Evolutionary conservation across 1,140 invertebrate genomes (phyloP).

Genomic region (Piezodorus guildinii): DNA sequence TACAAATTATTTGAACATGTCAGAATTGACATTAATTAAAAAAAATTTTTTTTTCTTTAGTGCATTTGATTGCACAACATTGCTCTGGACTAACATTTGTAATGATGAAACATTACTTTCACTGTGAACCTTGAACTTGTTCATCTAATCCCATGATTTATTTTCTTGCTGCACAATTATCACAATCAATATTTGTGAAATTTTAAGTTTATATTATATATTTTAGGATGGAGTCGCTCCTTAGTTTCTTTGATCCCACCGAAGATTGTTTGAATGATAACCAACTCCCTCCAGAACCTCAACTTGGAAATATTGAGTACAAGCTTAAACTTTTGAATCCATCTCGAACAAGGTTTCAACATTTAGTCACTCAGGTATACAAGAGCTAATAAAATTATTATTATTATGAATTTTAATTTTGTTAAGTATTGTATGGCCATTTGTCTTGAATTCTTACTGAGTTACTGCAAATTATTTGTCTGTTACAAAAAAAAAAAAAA

Average conservation of each 20-base stretch:
- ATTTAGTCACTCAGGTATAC: constrained; percentile 70
- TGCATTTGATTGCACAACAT: too few relatives aligned
- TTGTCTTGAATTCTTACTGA: background rate
- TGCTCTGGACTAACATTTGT: background rate
- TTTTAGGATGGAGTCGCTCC: constrained; percentile 56
- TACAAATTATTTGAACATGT: too few relatives aligned
- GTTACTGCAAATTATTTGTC: too few relatives aligned
- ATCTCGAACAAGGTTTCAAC: constrained; percentile 72
- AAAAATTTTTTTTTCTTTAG: too few relatives aligned
- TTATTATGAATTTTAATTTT: constrained; percentile 9
- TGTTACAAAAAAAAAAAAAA: too few relatives aligned
- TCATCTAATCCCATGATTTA: too few relatives aligned
- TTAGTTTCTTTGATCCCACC: constrained; percentile 60
- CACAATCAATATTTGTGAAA: background rate
- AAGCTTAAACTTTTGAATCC: constrained; percentile 80
- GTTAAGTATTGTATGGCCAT: background rate
- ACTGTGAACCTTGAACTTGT: background rate
- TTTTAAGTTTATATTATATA: background rate
- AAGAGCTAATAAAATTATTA: background rate
- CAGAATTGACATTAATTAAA: too few relatives aligned
- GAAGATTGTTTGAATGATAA: constrained; percentile 35
- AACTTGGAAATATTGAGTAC: constrained; percentile 86
- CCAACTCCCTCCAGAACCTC: constrained; percentile 72
- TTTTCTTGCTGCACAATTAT: too few relatives aligned
- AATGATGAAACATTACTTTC: constrained; percentile 1